Base-by-base conservation (phyloP, 2,113 vertebrate genomes). In the Megaptera novaeangliae region DNA sequence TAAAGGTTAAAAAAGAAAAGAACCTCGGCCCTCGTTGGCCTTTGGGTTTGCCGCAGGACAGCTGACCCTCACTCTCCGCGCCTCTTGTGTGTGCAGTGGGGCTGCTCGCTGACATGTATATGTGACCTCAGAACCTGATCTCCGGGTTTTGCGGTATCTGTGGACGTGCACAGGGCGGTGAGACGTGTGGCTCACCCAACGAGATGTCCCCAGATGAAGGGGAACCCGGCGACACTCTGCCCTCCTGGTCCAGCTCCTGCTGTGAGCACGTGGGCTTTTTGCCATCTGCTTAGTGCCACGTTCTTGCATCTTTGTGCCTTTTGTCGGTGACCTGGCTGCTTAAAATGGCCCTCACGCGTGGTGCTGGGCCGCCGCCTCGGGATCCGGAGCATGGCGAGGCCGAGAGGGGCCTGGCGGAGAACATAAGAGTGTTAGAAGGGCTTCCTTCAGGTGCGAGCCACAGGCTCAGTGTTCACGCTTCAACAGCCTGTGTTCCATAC, bases 341-440 rank as follows among this genome's bases (percentile, higher is more conserved):
- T 21, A 12, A 68, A 68, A n/a, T 34, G 75, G 4, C 82, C 36
- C 49, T 88, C 29, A 63, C 17, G 0, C 2, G 0, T 46, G 17
- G 21, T 72, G 61, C 74, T 46, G 6, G 52, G 55, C 44, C 17
- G 46, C 84, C 34, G 0, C 13, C 46, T 59, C 1, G 17, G 23
- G 8, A 75, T 36, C 3, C 61, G 34, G 13, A 90, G 49, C 10
- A 1, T n/a, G 25, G 4, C 85, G 61, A 59, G 61, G 68, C n/a
- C 2, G 13, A 1, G 9, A 6, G 41, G 10, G 25, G 29, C 29
- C n/a, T 41, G 34, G 12, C 0, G 0, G 57, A 64, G 63, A 68
- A 68, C 21, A 0, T 1, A 1, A 0, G 0, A 59, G 34, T 46
- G 66, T 77, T 52, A 63, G 55, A 27, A 25, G 15, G n/a, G n/a